Base-by-base conservation (phyloP, 1,140 invertebrate genomes). In the Philotrypesis tridentata region DNA sequence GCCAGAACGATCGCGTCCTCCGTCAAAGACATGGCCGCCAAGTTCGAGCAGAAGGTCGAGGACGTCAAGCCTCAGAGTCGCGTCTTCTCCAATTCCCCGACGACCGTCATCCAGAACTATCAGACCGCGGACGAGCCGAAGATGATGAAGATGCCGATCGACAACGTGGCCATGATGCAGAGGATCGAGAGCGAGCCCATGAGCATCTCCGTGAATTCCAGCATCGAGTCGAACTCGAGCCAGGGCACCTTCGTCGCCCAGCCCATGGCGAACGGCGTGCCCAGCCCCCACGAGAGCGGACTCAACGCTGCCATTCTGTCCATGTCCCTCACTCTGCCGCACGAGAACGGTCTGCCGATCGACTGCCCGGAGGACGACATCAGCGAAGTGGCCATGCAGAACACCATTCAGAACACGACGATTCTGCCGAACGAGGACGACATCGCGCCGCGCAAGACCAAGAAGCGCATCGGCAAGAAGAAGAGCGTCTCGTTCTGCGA, bases 401-500 rank as follows among this genome's bases (percentile, higher is more conserved):
- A 92, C 37, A 92, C 91, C 0, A 92, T 92, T 71, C 90, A 92
- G 74, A 92, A 92, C 40, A 91, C 90, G 11, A 89, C 88, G 0
- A 92, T 92, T 68, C 70, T 92, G 7, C 90, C 90, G 0, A 90
- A 82, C 70, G 91, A 92, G 65, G 90, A 91, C 1, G 91, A 92
- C 40, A 90, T 91, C 29, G 86, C 87, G 4, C 89, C 88, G 23
- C 87, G 85, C 63, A 91, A 90, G 63, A 86, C 88, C 1, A 93
- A 93, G 84, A 93, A 95, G 77, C 93, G 94, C 9, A 87, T 91
- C 33, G 92, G 91, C 0, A 97, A 97, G 88, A 98, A 98, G 93
- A 98, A 98, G 89, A 97, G 96, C 85, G 97, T 98, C 1, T 97
- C 97, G 0, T 98, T 98, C 89, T 98, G 97, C 86, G 97, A 98